phyloP scores from a whole-genome alignment of 2,888 invertebrate species.

The Achlya flavicornis region DNA sequence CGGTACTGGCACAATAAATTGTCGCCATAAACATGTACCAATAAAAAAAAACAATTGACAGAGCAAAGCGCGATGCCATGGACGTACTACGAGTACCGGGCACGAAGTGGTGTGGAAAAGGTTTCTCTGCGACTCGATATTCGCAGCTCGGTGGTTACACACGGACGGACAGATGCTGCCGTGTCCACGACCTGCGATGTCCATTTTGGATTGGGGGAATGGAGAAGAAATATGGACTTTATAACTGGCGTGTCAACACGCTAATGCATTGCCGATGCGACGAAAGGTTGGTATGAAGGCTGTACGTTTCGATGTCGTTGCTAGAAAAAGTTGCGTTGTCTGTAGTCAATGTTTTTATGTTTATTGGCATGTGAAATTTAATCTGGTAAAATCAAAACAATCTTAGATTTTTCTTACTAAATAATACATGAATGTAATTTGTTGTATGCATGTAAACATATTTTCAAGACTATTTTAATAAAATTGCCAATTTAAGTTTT shows the following conservation, averaged over 20 bases:
- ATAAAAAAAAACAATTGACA: conserved; percentile 45
- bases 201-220: conserved; percentile 93
- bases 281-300: conserved; percentile 86
- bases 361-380: not conserved
- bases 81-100: conserved; percentile 93
- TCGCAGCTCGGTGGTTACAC: conserved; percentile 93
- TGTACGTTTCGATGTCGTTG: conserved; percentile 38
- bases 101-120: conserved; percentile 97
- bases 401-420: not conserved
- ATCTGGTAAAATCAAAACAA: not conserved
- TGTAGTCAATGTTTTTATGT: not conserved
- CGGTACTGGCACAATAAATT: conserved; percentile 6
- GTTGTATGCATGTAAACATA: not conserved
- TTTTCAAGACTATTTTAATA: too few species aligned
- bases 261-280: conserved; percentile 97
- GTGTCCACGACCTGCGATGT: conserved; percentile 93
- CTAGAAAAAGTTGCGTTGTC: conserved; percentile 20
- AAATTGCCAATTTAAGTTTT: too few species aligned
- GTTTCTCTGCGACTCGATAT: conserved; percentile 91
- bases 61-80: conserved; percentile 74
- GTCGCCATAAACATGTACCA: conserved; percentile 20
- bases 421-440: not conserved
- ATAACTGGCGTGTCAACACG: conserved; percentile 95
- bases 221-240: conserved; percentile 92
- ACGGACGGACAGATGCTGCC: conserved; percentile 93